These are phyloP conservation scores for Odontesthes bonariensis DNA, from an alignment of 2,113 vertebrate species.

Conservation along the genomic window DNA sequence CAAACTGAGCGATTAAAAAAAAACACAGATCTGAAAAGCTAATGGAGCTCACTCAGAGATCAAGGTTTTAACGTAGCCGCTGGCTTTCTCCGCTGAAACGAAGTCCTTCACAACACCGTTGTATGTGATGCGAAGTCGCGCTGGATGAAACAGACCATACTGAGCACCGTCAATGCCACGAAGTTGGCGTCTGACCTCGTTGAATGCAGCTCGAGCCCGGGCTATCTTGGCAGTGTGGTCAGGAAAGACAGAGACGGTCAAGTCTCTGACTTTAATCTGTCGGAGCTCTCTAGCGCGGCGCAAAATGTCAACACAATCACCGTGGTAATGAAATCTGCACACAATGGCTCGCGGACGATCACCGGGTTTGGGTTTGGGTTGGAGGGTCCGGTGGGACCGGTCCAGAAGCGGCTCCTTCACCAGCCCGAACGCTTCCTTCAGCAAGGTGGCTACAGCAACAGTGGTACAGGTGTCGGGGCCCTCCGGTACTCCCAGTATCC, in stretches of 20 bases:
- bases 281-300: neutral
- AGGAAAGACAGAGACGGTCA: neutral
- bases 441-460: neutral
- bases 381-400: neutral
- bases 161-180: slow-evolving; percentile 6
- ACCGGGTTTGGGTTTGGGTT: neutral
- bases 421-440: neutral
- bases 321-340: neutral
- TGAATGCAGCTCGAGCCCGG: slow-evolving; percentile 7
- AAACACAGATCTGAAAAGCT: no score
- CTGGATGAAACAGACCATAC: slow-evolving; percentile 33
- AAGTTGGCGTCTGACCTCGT: slow-evolving; percentile 19
- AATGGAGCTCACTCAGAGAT: no score
- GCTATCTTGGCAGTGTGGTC: neutral
- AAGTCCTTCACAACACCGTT: slow-evolving; percentile 33
- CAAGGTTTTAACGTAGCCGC: no score
- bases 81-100: slow-evolving; percentile 26
- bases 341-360: neutral
- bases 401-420: neutral
- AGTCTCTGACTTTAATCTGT: neutral
- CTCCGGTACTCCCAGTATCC: no score
- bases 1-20: no score
- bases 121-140: slow-evolving; percentile 25
- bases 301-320: neutral
- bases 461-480: no score